A percentile compares a stretch with the other conserved stretches of the same genome.
Conservation (phyloP, 2,113 vertebrate species). For the Colaptes auratus region DNA sequence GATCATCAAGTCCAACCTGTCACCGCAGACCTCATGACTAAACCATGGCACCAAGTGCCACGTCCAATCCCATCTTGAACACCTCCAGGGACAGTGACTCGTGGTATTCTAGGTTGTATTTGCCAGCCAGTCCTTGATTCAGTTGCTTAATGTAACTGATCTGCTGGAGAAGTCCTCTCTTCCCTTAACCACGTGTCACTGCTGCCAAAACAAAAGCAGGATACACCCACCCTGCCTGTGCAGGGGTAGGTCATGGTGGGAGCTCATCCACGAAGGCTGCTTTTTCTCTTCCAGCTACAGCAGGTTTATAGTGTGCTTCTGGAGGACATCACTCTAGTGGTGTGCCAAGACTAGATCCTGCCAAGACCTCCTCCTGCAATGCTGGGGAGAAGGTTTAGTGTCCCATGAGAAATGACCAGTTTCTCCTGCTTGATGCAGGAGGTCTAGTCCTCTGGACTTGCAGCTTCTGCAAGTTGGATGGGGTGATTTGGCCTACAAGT, state of each 20-base stretch:
- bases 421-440: background rate
- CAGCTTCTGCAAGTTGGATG: background rate
- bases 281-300: background rate
- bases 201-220: background rate
- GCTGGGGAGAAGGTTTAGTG: background rate
- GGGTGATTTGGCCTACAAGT: background rate
- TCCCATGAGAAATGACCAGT: background rate
- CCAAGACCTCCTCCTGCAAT: background rate
- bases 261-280: background rate
- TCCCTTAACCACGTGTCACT: background rate
- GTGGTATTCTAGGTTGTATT: background rate
- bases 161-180: background rate
- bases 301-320: background rate
- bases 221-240: accelerated
- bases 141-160: background rate
- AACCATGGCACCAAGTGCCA: no score
- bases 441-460: background rate
- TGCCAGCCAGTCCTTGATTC: background rate
- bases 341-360: background rate
- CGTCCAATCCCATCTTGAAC: no score
- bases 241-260: background rate
- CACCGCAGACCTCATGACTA: no score
- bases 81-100: no score
- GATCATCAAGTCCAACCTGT: no score
- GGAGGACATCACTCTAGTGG: accelerated